Evolutionary conservation across 2,888 invertebrate species (phyloP).

Genomic region (Pachliopta kotzebuea): DNA sequence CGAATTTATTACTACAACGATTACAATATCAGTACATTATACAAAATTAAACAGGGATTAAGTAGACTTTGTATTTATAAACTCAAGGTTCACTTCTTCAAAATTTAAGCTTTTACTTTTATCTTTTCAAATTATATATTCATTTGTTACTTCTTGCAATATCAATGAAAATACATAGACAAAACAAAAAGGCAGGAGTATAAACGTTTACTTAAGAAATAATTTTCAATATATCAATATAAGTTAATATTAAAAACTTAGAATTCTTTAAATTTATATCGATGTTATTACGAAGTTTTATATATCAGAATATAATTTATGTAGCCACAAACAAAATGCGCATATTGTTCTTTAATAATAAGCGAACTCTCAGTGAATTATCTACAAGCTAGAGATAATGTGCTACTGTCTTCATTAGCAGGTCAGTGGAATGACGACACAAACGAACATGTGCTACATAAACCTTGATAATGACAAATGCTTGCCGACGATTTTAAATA

Average conservation of each 20-base stretch:
- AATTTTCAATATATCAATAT: too few species aligned
- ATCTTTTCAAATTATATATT: too few species aligned
- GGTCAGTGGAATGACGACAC: constrained; percentile 8
- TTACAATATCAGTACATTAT: background rate
- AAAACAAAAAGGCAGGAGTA: too few species aligned
- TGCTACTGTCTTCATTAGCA: constrained; percentile 6
- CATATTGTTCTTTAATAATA: constrained; percentile 1
- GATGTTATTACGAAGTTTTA: background rate
- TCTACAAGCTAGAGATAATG: constrained; percentile 11
- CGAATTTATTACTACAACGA: constrained; percentile 5
- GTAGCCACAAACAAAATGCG: background rate
- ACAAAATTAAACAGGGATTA: background rate
- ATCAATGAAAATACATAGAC: too few species aligned
- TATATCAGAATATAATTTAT: background rate
- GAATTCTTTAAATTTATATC: too few species aligned
- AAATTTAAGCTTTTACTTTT: too few species aligned
- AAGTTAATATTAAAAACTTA: too few species aligned
- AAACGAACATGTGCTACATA: constrained; percentile 16
- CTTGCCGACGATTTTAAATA: constrained; percentile 4
- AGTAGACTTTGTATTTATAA: background rate
- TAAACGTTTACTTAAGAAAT: too few species aligned
- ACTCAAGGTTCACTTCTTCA: too few species aligned
- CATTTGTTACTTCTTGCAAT: too few species aligned
- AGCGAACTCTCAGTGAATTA: constrained; percentile 4
- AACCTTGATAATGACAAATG: constrained; percentile 20